phyloP scores from a whole-genome alignment of 2,113 vertebrate species.

The Chaetodon auriga region DNA sequence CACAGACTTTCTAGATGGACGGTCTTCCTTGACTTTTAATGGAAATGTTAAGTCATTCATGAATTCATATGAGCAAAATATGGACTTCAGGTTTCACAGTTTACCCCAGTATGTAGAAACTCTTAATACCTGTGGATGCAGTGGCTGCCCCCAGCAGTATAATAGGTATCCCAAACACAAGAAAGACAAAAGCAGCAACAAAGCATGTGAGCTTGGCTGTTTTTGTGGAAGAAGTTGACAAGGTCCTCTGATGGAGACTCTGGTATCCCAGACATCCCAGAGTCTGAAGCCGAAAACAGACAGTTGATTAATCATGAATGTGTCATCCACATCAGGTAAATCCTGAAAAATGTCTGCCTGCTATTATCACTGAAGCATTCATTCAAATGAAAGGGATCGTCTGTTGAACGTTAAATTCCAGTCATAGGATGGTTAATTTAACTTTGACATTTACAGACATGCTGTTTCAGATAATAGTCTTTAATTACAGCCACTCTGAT shows the following conservation, averaged over 20 bases:
- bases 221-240: slow-evolving; percentile 69
- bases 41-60: too few species aligned
- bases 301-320: neutral
- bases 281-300: slow-evolving; percentile 53
- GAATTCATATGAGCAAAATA: too few species aligned
- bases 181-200: slow-evolving; percentile 69
- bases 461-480: too few species aligned
- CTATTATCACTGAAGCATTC: neutral
- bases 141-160: slow-evolving; percentile 61
- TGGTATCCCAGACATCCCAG: slow-evolving; percentile 80
- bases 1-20: too few species aligned
- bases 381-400: neutral
- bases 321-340: neutral
- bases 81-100: too few species aligned
- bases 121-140: slow-evolving; percentile 79
- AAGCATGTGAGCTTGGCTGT: slow-evolving; percentile 78
- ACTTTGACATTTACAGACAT: too few species aligned
- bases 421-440: too few species aligned
- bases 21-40: too few species aligned
- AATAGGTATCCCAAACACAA: slow-evolving; percentile 78
- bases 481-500: neutral
- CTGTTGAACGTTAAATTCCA: neutral
- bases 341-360: neutral
- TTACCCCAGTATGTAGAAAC: neutral
- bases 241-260: slow-evolving; percentile 83